A percentile compares a stretch with the other conserved stretches of the same genome.
Conservation (phyloP, 1,140 invertebrate genomes). For the Gryllus bimaculatus region DNA sequence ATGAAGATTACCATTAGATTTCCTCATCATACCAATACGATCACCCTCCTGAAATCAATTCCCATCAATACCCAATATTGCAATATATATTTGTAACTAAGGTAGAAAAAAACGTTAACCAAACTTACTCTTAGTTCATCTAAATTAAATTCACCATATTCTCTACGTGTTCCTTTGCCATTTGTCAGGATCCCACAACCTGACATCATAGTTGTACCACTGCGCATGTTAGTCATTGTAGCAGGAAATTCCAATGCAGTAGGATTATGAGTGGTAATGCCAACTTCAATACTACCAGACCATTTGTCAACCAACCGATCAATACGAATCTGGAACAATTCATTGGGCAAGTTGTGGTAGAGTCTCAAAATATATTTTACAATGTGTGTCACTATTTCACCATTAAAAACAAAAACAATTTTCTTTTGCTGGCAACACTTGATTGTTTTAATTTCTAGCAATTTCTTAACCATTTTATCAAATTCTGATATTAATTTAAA, state of each 20-base stretch:
- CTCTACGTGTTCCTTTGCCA: conserved; percentile 81
- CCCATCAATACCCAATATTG: neutral
- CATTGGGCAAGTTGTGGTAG: neutral
- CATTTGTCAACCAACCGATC: conserved; percentile 86
- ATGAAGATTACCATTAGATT: conserved; percentile 72
- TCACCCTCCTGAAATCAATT: conserved; percentile 63
- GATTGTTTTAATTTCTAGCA: too few relatives aligned
- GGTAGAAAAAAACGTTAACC: neutral
- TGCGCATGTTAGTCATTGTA: conserved; percentile 95
- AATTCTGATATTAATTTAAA: too few relatives aligned
- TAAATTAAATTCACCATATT: conserved; percentile 90
- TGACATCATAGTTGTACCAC: conserved; percentile 95
- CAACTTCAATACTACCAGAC: conserved; percentile 90
- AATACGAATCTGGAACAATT: conserved; percentile 58
- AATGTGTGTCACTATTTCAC: too few relatives aligned
- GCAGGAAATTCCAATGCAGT: conserved; percentile 81
- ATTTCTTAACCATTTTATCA: too few relatives aligned
- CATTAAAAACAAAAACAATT: too few relatives aligned
- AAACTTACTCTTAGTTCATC: conserved; percentile 71
- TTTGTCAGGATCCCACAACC: conserved; percentile 90
- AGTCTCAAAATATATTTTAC: neutral
- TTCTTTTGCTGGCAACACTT: too few relatives aligned
- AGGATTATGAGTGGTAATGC: conserved; percentile 89
- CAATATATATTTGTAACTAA: neutral
- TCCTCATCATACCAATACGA: conserved; percentile 76